A percentile compares a stretch with the other conserved stretches of the same genome.
phyloP scores from a whole-genome alignment of 30 jellyfish, hydroid and myxozoan species.

The Morbakka virulenta region DNA sequence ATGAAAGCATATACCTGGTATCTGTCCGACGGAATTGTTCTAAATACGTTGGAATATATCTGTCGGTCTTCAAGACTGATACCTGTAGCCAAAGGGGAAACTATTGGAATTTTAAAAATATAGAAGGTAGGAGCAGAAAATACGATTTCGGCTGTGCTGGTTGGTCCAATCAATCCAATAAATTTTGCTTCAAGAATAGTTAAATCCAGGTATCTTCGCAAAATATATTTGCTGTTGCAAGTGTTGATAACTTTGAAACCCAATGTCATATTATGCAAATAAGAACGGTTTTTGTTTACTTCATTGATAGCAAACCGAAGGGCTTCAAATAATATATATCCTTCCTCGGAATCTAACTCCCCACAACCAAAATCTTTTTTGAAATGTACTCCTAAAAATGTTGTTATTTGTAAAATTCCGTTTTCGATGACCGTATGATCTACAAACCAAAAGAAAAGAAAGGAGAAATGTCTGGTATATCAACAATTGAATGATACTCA shows the following conservation, averaged over 20 bases:
- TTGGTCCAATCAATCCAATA: conserved; percentile 51
- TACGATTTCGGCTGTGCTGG: conserved; percentile 54
- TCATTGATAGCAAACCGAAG: conserved; percentile 53
- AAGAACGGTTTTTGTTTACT: neutral
- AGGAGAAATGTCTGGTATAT: no score
- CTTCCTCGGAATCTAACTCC: conserved; percentile 46
- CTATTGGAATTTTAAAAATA: conserved; percentile 34
- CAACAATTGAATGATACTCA: no score
- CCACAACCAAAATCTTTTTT: no score
- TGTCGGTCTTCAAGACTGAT: conserved; percentile 39
- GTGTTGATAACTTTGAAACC: conserved; percentile 52
- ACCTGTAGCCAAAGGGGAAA: conserved; percentile 54
- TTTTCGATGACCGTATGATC: no score
- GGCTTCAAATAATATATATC: conserved; percentile 46
- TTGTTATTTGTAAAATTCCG: no score
- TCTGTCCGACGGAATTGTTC: conserved; percentile 79
- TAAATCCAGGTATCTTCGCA: conserved; percentile 13
- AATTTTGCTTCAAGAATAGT: neutral
- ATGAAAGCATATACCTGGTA: conserved; percentile 56
- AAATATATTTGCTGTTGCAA: conserved; percentile 48
- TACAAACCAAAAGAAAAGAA: no score
- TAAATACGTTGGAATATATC: conserved; percentile 44
- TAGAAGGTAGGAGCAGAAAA: conserved; percentile 56
- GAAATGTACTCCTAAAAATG: no score
- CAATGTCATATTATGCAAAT: conserved; percentile 32